A percentile compares a stretch with the other conserved stretches of the same genome.
These are phyloP conservation scores for Myiagra hebetior DNA, from an alignment of 2,113 vertebrate genomes.

Conservation along the genomic window DNA sequence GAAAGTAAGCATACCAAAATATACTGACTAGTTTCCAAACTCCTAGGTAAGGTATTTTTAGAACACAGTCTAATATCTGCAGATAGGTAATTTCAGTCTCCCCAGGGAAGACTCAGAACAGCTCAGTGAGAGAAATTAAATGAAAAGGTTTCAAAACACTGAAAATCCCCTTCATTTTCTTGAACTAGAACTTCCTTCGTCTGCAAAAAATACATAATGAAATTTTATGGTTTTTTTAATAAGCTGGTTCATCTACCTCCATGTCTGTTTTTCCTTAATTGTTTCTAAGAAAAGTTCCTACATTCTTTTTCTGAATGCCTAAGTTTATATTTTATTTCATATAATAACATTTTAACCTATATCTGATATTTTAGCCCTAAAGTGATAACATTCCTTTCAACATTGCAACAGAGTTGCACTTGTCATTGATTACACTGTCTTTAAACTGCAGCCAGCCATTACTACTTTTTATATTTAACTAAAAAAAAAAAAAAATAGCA, in stretches of 20 bases:
- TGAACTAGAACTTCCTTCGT: background rate
- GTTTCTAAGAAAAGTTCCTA: background rate
- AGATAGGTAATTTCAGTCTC: background rate
- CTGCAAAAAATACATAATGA: background rate
- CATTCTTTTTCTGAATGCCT: background rate
- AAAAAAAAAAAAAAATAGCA: rapidly evolving
- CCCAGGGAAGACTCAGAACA: background rate
- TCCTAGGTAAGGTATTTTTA: background rate
- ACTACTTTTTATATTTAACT: background rate
- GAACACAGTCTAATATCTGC: background rate
- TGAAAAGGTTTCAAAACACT: background rate
- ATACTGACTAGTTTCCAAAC: background rate
- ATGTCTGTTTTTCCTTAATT: background rate
- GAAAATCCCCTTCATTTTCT: background rate
- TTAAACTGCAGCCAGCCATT: background rate
- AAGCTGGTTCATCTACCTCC: background rate
- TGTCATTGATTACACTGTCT: background rate
- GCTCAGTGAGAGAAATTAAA: background rate
- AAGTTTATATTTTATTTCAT: background rate
- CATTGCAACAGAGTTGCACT: background rate
- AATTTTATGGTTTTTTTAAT: background rate
- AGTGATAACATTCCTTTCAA: background rate
- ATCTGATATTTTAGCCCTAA: background rate
- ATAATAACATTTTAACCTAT: background rate
- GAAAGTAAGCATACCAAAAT: background rate